Conservation (phyloP, 2,113 vertebrate genomes). For the Eulacestoma nigropectus region DNA sequence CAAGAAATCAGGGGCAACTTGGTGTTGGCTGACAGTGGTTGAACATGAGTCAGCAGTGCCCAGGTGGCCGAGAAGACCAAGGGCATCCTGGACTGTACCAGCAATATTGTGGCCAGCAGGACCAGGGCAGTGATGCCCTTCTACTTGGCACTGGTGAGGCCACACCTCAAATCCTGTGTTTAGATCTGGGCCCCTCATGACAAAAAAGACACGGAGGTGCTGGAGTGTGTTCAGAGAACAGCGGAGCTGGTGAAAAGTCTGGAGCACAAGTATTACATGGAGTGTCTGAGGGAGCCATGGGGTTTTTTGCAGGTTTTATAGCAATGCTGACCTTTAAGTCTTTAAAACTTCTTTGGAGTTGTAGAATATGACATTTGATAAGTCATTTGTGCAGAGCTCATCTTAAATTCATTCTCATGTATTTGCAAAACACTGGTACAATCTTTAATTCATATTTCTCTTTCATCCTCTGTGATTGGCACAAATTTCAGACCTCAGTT, state of each 20-base stretch:
- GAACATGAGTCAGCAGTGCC: background rate
- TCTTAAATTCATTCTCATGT: background rate
- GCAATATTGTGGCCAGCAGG: background rate
- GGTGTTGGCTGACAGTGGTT: background rate
- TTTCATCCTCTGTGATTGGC: background rate
- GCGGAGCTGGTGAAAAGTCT: background rate
- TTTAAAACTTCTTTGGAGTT: background rate
- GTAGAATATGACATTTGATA: background rate
- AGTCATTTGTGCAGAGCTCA: background rate
- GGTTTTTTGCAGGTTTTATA: background rate
- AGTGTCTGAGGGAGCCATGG: background rate
- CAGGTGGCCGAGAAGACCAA: background rate
- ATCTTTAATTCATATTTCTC: background rate
- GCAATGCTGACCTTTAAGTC: background rate
- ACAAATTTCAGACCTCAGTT: background rate
- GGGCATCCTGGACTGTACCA: background rate
- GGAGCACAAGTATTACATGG: background rate
- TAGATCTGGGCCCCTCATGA: background rate
- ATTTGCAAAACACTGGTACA: background rate
- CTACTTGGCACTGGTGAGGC: background rate
- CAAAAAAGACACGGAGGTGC: background rate
- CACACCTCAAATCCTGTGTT: background rate
- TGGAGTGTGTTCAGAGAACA: background rate
- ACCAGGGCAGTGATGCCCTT: accelerated
- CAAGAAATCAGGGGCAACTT: background rate